Evolutionary conservation across 2,113 vertebrate genomes (phyloP).

Genomic region (Triplophysa siluroides): DNA sequence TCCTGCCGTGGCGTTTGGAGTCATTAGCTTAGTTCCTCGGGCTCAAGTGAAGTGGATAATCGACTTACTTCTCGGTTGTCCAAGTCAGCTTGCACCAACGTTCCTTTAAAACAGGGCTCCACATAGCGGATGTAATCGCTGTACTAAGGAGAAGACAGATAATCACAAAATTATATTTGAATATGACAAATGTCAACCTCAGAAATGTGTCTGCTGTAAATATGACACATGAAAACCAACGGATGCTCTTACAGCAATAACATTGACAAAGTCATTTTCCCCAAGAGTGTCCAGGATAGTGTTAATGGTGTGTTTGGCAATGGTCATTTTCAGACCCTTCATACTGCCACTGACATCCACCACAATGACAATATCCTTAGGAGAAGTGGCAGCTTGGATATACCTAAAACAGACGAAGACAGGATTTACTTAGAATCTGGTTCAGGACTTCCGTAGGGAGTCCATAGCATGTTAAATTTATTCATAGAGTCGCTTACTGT

Average conservation of each 20-base stretch:
- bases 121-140: slow-evolving; percentile 93
- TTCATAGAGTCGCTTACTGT: too few species aligned
- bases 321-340: slow-evolving; percentile 93
- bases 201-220: not conserved
- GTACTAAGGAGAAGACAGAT: slow-evolving; percentile 75
- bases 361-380: slow-evolving; percentile 93
- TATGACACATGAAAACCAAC: not conserved
- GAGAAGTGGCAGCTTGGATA: slow-evolving; percentile 94
- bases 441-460: too few species aligned
- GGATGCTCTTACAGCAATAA: slow-evolving; percentile 83
- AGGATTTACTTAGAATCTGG: slow-evolving; percentile 12
- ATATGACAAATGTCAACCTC: not conserved
- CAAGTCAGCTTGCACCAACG: slow-evolving; percentile 91
- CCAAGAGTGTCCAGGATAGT: slow-evolving; percentile 94
- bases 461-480: too few species aligned
- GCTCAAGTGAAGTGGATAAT: slow-evolving; percentile 56
- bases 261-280: slow-evolving; percentile 96
- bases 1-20: slow-evolving; percentile 10
- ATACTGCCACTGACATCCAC: slow-evolving; percentile 95
- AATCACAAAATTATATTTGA: slow-evolving; percentile 1
- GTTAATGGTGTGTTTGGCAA: slow-evolving; percentile 92
- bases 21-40: slow-evolving; percentile 15
- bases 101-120: slow-evolving; percentile 94
- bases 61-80: slow-evolving; percentile 93
- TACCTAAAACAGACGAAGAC: slow-evolving; percentile 77